These are phyloP conservation scores for Hirtodrosophila histrioides DNA, from an alignment of 2,888 invertebrate genomes.

Conservation along the genomic window DNA sequence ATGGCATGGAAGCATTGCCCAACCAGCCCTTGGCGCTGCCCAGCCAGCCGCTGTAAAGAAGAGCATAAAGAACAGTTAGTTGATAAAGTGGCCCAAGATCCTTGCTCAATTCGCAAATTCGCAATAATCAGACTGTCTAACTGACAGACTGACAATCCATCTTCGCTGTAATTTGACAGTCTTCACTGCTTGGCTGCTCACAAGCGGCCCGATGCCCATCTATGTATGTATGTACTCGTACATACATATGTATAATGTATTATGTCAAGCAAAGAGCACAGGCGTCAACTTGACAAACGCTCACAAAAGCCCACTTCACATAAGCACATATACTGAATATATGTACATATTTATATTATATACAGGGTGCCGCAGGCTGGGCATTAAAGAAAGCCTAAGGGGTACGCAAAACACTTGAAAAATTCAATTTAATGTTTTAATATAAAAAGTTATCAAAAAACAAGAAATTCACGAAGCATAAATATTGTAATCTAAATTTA, in stretches of 20 bases:
- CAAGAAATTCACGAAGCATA: too few relatives aligned
- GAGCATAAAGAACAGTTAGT: constrained; percentile 30
- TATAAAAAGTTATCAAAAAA: neutral
- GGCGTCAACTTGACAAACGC: constrained; percentile 47
- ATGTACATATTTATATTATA: constrained; percentile 11
- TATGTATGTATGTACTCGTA: constrained; percentile 5
- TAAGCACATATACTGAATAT: constrained; percentile 3
- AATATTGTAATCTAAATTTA: too few relatives aligned
- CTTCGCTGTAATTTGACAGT: constrained; percentile 58
- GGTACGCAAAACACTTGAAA: neutral
- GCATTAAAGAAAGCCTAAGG: constrained; percentile 3
- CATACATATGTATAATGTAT: constrained; percentile 38
- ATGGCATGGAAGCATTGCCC: constrained; percentile 85
- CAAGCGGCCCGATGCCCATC: constrained; percentile 21
- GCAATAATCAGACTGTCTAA: constrained; percentile 19
- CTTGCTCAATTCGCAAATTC: constrained; percentile 6
- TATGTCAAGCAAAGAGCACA: constrained; percentile 52
- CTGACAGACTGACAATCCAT: constrained; percentile 62
- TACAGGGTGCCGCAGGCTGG: constrained; percentile 17
- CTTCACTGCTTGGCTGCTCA: constrained; percentile 44
- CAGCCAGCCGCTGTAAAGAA: constrained; percentile 88
- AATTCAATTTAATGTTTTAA: neutral
- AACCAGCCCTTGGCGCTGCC: constrained; percentile 95
- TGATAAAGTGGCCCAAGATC: constrained; percentile 30
- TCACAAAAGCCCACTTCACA: constrained; percentile 23